phyloP scores from a whole-genome alignment of 1,140 invertebrate species.

The Arctopsyche grandis region DNA sequence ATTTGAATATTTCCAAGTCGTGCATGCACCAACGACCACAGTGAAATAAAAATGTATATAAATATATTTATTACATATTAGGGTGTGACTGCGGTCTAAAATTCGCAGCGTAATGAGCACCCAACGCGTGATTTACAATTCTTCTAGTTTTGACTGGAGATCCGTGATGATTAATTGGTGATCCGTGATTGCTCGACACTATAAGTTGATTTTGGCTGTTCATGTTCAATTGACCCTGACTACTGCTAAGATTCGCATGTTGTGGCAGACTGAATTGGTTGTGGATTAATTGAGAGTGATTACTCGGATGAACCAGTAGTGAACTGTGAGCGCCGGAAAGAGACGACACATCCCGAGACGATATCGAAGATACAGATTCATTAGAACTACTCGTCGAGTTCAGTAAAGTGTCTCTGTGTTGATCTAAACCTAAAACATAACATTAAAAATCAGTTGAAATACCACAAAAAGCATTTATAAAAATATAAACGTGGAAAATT shows the following conservation, averaged over 20 bases:
- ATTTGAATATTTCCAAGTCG: too few relatives aligned
- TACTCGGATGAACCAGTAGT: slow-evolving; percentile 12
- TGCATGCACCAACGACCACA: too few relatives aligned
- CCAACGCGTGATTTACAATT: slow-evolving; percentile 49
- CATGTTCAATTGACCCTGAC: slow-evolving; percentile 36
- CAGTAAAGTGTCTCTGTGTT: slow-evolving; percentile 54
- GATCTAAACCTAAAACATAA: slow-evolving; percentile 49
- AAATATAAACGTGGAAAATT: neutral
- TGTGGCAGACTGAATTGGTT: slow-evolving; percentile 26
- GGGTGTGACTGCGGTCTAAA: slow-evolving; percentile 56
- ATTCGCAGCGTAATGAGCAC: slow-evolving; percentile 56
- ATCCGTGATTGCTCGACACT: slow-evolving; percentile 41
- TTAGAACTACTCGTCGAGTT: slow-evolving; percentile 75
- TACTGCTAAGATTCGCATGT: slow-evolving; percentile 31
- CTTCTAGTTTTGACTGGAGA: slow-evolving; percentile 51
- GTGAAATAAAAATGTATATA: neutral
- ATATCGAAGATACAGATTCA: slow-evolving; percentile 76
- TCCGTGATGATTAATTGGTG: slow-evolving; percentile 46
- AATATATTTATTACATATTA: slow-evolving; percentile 55
- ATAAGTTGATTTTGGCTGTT: slow-evolving; percentile 24
- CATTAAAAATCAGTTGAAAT: slow-evolving; percentile 2
- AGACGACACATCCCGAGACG: slow-evolving; percentile 59
- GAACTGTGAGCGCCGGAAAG: slow-evolving; percentile 15
- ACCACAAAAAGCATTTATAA: neutral
- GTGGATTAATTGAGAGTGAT: slow-evolving; percentile 33